phyloP scores from a whole-genome alignment of 2,113 vertebrate genomes.

The Phoxinus phoxinus region DNA sequence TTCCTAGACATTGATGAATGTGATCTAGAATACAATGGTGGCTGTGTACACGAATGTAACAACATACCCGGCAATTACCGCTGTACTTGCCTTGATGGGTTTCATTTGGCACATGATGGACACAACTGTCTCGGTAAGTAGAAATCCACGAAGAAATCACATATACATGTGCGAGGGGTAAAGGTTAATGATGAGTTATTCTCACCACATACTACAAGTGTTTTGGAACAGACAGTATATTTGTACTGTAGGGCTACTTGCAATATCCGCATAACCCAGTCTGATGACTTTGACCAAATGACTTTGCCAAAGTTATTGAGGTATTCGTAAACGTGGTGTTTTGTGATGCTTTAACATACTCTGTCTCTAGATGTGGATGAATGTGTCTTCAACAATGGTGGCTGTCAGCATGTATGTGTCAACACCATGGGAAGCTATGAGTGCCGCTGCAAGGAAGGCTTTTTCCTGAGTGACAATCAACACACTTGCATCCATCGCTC shows the following conservation, averaged over 20 bases:
- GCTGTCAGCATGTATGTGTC: slow-evolving; percentile 94
- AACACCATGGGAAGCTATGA: slow-evolving; percentile 96
- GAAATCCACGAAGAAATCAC: not conserved
- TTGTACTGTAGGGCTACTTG: too few species aligned
- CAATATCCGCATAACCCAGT: not conserved
- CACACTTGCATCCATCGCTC: slow-evolving; percentile 97
- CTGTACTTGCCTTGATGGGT: slow-evolving; percentile 95
- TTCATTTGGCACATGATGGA: slow-evolving; percentile 93
- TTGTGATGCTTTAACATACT: slow-evolving; percentile 1
- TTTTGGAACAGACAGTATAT: not conserved
- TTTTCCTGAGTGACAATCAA: slow-evolving; percentile 98
- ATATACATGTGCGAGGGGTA: not conserved
- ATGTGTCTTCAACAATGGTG: slow-evolving; percentile 92
- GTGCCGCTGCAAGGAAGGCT: slow-evolving; percentile 91
- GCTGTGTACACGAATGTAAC: slow-evolving; percentile 96
- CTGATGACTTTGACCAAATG: not conserved
- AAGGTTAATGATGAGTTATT: slow-evolving; percentile 16
- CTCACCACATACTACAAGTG: not conserved
- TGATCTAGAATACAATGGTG: slow-evolving; percentile 90
- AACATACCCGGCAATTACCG: slow-evolving; percentile 98
- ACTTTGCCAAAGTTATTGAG: not conserved
- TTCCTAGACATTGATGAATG: slow-evolving; percentile 93
- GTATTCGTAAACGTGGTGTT: not conserved
- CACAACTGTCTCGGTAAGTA: slow-evolving; percentile 97
- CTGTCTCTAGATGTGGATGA: slow-evolving; percentile 87